Evolutionary conservation across 2,888 invertebrate species (phyloP).

Genomic region (Cheilosia impressa): DNA sequence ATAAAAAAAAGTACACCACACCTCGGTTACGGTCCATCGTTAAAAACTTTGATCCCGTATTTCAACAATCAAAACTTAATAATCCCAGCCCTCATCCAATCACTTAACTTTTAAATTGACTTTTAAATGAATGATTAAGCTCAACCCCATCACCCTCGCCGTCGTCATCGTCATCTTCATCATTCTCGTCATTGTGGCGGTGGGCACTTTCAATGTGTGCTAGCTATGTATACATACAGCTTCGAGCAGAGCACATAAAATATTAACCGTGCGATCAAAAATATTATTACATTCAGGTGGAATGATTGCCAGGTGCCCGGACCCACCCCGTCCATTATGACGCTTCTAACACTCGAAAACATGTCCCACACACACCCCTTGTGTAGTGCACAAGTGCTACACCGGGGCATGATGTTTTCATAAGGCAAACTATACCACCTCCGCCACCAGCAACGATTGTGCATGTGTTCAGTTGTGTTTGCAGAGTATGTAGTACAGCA

Average conservation of each 20-base stretch:
- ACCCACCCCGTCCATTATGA: background rate
- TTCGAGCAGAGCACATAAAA: conserved; percentile 55
- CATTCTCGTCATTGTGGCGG: background rate
- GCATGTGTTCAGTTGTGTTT: conserved; percentile 53
- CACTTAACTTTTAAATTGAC: conserved; percentile 71
- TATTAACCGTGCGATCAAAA: conserved; percentile 72
- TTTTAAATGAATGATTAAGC: conserved; percentile 67
- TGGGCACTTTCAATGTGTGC: no score
- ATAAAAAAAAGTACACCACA: background rate
- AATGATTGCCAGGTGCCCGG: conserved; percentile 37
- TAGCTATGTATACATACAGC: background rate
- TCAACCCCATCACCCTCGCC: conserved; percentile 42
- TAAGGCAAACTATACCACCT: conserved; percentile 6
- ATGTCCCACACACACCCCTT: conserved; percentile 12
- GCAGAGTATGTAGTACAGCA: conserved; percentile 18
- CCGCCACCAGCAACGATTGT: conserved; percentile 2
- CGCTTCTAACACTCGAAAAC: conserved; percentile 40
- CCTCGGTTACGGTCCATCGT: background rate
- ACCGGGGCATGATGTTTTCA: conserved; percentile 40
- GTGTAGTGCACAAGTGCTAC: conserved; percentile 21
- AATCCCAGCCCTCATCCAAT: conserved; percentile 63
- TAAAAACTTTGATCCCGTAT: conserved; percentile 8
- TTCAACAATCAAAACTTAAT: conserved; percentile 33
- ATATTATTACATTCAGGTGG: conserved; percentile 69
- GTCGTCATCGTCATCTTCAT: conserved; percentile 11